A percentile compares a stretch with the other conserved stretches of the same genome.
Conservation (phyloP, 2,888 invertebrate genomes). For the Caenorhabditis sp. region DNA sequence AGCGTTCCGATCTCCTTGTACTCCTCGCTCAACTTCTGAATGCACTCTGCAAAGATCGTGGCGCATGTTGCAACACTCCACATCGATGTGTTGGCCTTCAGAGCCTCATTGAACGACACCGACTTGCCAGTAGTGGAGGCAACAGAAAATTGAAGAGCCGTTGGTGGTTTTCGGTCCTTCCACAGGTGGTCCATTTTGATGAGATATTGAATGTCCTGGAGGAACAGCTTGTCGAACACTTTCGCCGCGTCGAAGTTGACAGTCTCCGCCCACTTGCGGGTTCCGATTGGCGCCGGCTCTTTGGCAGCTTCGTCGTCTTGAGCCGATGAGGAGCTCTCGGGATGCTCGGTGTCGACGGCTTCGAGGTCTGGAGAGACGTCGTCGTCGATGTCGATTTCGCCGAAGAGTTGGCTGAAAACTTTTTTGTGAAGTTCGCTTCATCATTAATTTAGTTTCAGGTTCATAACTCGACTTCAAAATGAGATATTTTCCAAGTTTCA, state of each 20-base stretch:
- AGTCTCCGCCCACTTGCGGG: slow-evolving; percentile 92
- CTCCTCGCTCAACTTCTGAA: slow-evolving; percentile 83
- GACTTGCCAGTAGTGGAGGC: slow-evolving; percentile 15
- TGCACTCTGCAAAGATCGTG: slow-evolving; percentile 85
- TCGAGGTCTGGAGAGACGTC: slow-evolving; percentile 98
- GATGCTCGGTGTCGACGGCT: slow-evolving; percentile 85
- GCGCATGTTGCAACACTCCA: slow-evolving; percentile 77
- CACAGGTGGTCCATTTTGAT: slow-evolving; percentile 96
- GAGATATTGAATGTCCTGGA: slow-evolving; percentile 95
- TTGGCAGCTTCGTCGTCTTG: slow-evolving; percentile 17
- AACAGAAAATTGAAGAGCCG: slow-evolving; percentile 32
- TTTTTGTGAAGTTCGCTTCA: too few species aligned
- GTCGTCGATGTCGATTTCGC: slow-evolving; percentile 96
- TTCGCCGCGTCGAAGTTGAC: slow-evolving; percentile 91
- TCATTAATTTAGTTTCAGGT: too few species aligned
- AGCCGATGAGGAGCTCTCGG: background rate
- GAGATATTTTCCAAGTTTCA: too few species aligned
- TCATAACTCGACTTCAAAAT: slow-evolving; percentile 15
- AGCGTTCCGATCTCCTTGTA: slow-evolving; percentile 14
- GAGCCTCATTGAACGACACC: background rate
- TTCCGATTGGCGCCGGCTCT: slow-evolving; percentile 85
- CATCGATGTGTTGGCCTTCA: slow-evolving; percentile 40
- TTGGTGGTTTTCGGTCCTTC: slow-evolving; percentile 91
- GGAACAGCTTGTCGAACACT: slow-evolving; percentile 94
- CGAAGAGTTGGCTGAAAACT: slow-evolving; percentile 92